Evolutionary conservation across 2,888 invertebrate genomes (phyloP), one percentile per base, ranked within the genome.

Genomic region (Gerris lacustris): DNA sequence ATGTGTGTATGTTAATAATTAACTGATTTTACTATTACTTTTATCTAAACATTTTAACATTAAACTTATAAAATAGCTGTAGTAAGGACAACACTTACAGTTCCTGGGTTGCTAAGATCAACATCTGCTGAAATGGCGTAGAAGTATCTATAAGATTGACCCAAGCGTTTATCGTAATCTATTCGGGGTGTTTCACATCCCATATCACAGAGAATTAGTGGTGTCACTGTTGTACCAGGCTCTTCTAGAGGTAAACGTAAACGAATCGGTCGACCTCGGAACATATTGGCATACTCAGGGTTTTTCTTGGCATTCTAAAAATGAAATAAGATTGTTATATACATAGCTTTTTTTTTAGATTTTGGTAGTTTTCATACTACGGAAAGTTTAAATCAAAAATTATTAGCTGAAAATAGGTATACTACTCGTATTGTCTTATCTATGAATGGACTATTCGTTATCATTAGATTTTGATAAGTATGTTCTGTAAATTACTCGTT

Each of bases 171-270:
- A 15, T 89, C 88, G 76, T 91, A 92, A 81, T 94, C 87, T 75
- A 95, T 88, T 74, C 92, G 84, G 0, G 96, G 96, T 0, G 94
- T 92, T 80, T 96, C 95, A 78, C 92, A 92, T 62, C 92, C 92
- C 71, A 90, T 78, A 74, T 89, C 84, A 47, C 88, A 88, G 0
- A 93, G 80, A 67, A 85, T 78, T 76, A 86, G 86, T 0, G 89
- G 87, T 67, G 83, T 80, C 5, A 90, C 83, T 67, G 82, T 82
- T 45, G 87, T 82, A 44, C 82, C 43, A 64, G 76, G 74, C 43
- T 80, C 80, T n/a, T 79, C 81, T 73, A 92, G 79, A 0, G 91
- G 89, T 69, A 95, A 79, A 11, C 90, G 86, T 76, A 93, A 88
- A 68, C 95, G 82, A 76, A 90, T 83, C 0, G 94, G 92, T 43